Base-by-base conservation (phyloP, 1,140 invertebrate genomes). In the Aphis craccivora region DNA sequence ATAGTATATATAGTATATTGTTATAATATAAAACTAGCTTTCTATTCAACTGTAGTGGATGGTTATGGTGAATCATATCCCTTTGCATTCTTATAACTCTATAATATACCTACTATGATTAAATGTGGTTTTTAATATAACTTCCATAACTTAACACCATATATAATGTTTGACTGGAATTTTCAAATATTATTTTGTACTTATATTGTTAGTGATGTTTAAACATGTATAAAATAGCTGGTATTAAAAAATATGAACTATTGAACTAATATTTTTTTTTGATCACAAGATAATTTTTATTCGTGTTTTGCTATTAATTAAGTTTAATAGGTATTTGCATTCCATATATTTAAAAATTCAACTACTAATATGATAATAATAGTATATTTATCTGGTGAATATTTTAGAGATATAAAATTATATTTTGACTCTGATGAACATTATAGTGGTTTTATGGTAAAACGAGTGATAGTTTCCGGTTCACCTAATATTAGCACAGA, bases 381-480 rank as follows among this genome's bases (percentile, higher is more conserved):
- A 60, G 35, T 83, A n/a, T n/a, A 20, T 76, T 14, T 60, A 30
- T 14, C 14, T n/a, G 35, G 18, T 37, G 35, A 37, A 37, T 83
- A 83, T 45, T 86, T 43, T 45, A 37, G 83, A 86, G 83, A 83
- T 83, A 83, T 83, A 83, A 83, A 37, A 83, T 83, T 23, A 83
- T 37, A 23, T 83, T 83, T 83, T 37, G 83, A 84, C 37, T 84
- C 37, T 25, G 40, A 84, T 84, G 37, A 14, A 43, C 83, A 43
- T 84, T 43, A 25, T 84, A 40, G 86, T 88, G 89, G 53, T 60
- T 90, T 40, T 90, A 90, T 30, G 89, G 89, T 67, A 43, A 90
- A 90, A 90, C 53, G 89, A 43, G 37, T 55, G 89, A 90, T 90
- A 51, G 90, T 83, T 91, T 91, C 90, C 90, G 40, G 90, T 91